Conservation (phyloP, 2,888 invertebrate species). For the Calameuta pallipes region DNA sequence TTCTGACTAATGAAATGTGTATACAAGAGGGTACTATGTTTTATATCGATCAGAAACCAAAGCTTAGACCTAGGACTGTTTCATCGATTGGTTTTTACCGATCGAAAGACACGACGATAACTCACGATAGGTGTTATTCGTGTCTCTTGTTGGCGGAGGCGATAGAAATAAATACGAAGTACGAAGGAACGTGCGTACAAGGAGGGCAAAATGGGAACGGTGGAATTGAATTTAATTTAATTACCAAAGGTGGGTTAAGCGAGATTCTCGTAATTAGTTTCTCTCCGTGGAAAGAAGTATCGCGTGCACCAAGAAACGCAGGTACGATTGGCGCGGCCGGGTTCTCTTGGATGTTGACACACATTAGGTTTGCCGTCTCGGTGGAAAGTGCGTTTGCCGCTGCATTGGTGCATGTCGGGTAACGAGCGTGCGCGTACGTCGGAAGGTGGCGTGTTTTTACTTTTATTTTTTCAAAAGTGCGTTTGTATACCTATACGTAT, state of each 20-base stretch:
- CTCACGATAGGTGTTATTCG: not conserved
- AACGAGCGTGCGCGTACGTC: not conserved
- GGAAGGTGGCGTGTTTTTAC: not conserved
- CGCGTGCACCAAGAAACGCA: not conserved
- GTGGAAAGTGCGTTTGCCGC: not conserved
- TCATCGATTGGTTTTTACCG: not conserved
- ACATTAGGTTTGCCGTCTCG: not conserved
- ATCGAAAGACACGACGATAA: constrained; percentile 6
- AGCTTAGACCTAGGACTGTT: constrained; percentile 15
- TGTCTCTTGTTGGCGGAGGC: not conserved
- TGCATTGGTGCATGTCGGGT: constrained; percentile 14
- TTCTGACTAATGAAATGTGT: not conserved
- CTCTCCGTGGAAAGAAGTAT: constrained; percentile 13
- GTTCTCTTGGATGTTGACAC: constrained; percentile 10
- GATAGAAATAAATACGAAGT: constrained; percentile 26
- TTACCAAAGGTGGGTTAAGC: constrained; percentile 52
- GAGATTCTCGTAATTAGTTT: constrained; percentile 49
- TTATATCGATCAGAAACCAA: constrained; percentile 4
- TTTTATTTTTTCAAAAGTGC: constrained; percentile 1
- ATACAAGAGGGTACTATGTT: not conserved
- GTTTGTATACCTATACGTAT: too few species aligned
- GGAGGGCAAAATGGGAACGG: constrained; percentile 22
- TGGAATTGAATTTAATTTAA: constrained; percentile 46
- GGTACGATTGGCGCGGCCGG: not conserved
- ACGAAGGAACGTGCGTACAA: constrained; percentile 22